These are phyloP conservation scores for Xylota sylvarum DNA, from an alignment of 2,888 invertebrate genomes.

Conservation along the genomic window DNA sequence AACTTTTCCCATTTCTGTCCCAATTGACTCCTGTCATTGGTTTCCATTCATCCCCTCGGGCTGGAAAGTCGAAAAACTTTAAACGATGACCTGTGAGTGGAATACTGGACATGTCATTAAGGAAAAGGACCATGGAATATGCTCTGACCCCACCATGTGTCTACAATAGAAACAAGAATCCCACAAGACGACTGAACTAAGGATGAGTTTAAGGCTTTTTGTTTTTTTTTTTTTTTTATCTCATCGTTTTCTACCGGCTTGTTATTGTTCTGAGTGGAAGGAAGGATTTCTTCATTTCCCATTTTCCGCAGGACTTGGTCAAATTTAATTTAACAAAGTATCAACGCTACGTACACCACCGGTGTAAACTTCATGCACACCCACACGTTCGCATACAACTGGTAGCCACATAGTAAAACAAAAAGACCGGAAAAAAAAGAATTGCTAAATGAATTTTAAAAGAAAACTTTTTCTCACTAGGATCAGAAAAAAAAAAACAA, in stretches of 20 bases:
- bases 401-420: conserved; percentile 33
- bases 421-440: conserved; percentile 40
- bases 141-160: conserved; percentile 35
- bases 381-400: conserved; percentile 23
- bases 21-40: conserved; percentile 56
- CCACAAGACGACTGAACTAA: conserved; percentile 10
- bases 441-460: conserved; percentile 73
- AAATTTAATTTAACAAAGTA: conserved; percentile 76
- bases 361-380: conserved; percentile 54
- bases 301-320: conserved; percentile 71
- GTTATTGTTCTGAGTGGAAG: conserved; percentile 61
- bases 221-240: conserved; percentile 5
- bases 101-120: conserved; percentile 72
- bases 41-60: conserved; percentile 7
- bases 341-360: conserved; percentile 52
- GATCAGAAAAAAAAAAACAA: conserved; percentile 10
- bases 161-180: conserved; percentile 40
- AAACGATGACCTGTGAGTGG: conserved; percentile 73
- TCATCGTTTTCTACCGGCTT: conserved; percentile 15
- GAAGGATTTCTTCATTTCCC: conserved; percentile 50
- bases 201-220: conserved; percentile 13
- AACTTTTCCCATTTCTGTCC: conserved; percentile 65
- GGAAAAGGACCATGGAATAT: conserved; percentile 37
- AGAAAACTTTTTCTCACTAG: conserved; percentile 64
- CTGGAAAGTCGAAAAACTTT: conserved; percentile 44